phyloP scores from a whole-genome alignment of 2,888 invertebrate species.

The Dexiosoma caninum region DNA sequence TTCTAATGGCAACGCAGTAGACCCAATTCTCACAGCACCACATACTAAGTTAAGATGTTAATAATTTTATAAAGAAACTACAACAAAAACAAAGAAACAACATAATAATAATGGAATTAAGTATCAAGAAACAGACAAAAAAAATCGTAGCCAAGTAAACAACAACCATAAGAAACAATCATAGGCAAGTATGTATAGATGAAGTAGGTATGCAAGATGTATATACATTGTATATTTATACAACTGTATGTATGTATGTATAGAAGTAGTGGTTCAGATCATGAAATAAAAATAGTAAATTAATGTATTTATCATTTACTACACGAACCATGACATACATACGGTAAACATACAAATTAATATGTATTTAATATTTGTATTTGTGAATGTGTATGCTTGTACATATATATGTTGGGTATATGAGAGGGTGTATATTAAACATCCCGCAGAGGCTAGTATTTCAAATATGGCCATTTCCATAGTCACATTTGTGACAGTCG shows the following conservation, averaged over 20 bases:
- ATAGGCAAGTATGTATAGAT: not conserved
- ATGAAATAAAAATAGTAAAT: conserved; percentile 58
- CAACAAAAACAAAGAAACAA: conserved; percentile 31
- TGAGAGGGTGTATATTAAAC: not conserved
- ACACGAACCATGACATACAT: conserved; percentile 64
- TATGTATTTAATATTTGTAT: not conserved
- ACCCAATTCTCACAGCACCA: conserved; percentile 63
- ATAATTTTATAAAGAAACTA: conserved; percentile 38
- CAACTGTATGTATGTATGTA: not conserved
- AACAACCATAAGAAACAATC: conserved; percentile 18
- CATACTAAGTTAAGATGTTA: conserved; percentile 58
- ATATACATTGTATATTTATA: not conserved
- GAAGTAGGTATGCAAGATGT: not conserved
- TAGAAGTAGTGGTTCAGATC: conserved; percentile 50
- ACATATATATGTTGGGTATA: not conserved
- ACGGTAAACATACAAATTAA: conserved; percentile 35
- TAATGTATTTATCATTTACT: conserved; percentile 63
- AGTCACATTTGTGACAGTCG: too few species aligned
- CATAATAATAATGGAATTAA: conserved; percentile 23
- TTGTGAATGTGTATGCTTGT: not conserved
- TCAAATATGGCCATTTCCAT: too few species aligned
- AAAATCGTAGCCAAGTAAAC: conserved; percentile 43
- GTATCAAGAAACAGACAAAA: conserved; percentile 29
- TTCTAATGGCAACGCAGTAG: conserved; percentile 63
- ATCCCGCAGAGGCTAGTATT: not conserved